Evolutionary conservation across 2,113 vertebrate genomes (phyloP).

Genomic region (Actenoides hombroni): DNA sequence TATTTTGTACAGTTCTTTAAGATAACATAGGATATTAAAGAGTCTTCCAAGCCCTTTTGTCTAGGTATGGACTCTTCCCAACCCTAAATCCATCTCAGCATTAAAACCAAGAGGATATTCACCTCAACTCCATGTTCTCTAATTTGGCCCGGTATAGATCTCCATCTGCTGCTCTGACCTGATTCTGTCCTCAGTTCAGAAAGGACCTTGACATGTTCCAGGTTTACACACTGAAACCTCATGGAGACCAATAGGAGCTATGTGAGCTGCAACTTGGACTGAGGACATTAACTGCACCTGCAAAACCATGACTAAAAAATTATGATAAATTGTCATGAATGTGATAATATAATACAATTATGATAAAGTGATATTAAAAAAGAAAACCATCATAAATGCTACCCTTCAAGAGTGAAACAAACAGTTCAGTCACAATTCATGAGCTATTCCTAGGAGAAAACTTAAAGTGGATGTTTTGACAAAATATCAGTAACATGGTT

Average conservation of each 20-base stretch:
- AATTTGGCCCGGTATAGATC: background rate
- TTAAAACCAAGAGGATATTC: background rate
- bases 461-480: constrained; percentile 20
- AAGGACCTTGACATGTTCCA: background rate
- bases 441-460: background rate
- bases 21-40: background rate
- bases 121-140: background rate
- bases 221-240: background rate
- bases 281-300: background rate
- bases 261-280: background rate
- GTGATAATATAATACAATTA: background rate
- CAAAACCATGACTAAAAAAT: background rate
- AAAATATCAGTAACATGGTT: constrained; percentile 26
- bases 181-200: background rate
- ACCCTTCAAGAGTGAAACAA: constrained; percentile 8
- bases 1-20: background rate
- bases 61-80: background rate
- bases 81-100: background rate
- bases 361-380: background rate
- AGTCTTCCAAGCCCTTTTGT: background rate
- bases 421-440: constrained; percentile 11
- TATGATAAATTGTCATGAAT: background rate
- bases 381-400: background rate
- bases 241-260: background rate
- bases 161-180: background rate